A percentile compares a stretch with the other conserved stretches of the same genome.
These are phyloP conservation scores for Andrena trimmerana DNA, from an alignment of 2,888 invertebrate genomes.

Conservation along the genomic window DNA sequence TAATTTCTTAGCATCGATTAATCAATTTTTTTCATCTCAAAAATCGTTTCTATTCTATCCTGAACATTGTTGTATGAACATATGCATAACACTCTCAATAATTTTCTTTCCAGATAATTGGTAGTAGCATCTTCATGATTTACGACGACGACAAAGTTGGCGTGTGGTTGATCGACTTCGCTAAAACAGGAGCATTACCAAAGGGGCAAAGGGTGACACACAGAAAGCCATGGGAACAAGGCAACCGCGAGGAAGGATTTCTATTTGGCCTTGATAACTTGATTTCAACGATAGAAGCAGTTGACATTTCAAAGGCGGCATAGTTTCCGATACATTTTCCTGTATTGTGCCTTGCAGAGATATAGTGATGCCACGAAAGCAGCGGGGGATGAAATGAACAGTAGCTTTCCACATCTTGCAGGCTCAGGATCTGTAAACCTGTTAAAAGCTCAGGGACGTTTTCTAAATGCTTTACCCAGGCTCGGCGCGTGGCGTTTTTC, in stretches of 20 bases:
- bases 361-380: too few species aligned
- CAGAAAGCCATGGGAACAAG: conserved; percentile 93
- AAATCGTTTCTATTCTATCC: neutral
- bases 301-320: conserved; percentile 69
- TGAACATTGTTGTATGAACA: neutral
- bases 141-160: conserved; percentile 95
- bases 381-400: too few species aligned
- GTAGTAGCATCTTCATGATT: conserved; percentile 97
- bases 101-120: conserved; percentile 88
- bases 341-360: too few species aligned
- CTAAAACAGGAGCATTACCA: conserved; percentile 94
- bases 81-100: conserved; percentile 4
- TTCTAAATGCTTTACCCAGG: too few species aligned
- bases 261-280: conserved; percentile 96
- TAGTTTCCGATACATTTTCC: neutral
- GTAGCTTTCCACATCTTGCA: too few species aligned
- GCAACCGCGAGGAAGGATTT: conserved; percentile 99
- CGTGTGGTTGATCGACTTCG: conserved; percentile 99
- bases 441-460: too few species aligned
- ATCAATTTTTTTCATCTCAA: neutral
- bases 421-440: too few species aligned
- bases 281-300: conserved; percentile 89
- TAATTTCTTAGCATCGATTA: too few species aligned
- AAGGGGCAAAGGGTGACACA: conserved; percentile 91
- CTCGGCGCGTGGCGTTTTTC: too few species aligned